A percentile compares a stretch with the other conserved stretches of the same genome.
Evolutionary conservation across 2,888 invertebrate species (phyloP).

Genomic region (Pelosia muscerda): DNA sequence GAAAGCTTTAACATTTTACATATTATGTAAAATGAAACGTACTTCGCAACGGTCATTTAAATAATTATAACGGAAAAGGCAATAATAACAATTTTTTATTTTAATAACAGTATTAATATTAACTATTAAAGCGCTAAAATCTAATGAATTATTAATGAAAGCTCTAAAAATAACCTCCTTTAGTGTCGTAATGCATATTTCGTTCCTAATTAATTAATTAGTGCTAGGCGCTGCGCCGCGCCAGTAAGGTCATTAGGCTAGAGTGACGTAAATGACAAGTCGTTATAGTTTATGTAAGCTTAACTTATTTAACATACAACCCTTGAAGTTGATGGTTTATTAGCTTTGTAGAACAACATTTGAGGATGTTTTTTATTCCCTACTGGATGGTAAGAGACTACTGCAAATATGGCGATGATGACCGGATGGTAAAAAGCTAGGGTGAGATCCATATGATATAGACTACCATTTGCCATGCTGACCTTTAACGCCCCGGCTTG

Average conservation of each 20-base stretch:
- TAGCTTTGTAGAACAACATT: not conserved
- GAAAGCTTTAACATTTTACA: no score
- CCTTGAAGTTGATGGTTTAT: not conserved
- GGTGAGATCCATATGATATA: no score
- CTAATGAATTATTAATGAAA: not conserved
- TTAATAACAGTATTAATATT: no score
- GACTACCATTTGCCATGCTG: no score
- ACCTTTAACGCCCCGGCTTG: no score
- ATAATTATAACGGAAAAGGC: no score
- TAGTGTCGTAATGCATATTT: conserved; percentile 8
- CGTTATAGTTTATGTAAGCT: not conserved
- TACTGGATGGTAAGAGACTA: no score
- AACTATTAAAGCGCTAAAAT: not conserved
- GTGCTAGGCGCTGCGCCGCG: conserved; percentile 9
- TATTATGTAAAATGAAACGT: no score
- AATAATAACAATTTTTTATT: no score
- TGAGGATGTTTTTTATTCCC: not conserved
- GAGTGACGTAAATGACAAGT: conserved; percentile 6
- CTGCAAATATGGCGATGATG: no score
- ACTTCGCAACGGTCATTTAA: no score
- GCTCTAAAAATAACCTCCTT: not conserved
- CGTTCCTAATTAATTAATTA: conserved; percentile 19
- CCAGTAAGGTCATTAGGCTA: conserved; percentile 8
- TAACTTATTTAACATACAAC: not conserved
- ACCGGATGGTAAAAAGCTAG: no score